These are phyloP conservation scores for Gymnosoma rotundatum DNA, from an alignment of 2,888 invertebrate species.

Conservation along the genomic window DNA sequence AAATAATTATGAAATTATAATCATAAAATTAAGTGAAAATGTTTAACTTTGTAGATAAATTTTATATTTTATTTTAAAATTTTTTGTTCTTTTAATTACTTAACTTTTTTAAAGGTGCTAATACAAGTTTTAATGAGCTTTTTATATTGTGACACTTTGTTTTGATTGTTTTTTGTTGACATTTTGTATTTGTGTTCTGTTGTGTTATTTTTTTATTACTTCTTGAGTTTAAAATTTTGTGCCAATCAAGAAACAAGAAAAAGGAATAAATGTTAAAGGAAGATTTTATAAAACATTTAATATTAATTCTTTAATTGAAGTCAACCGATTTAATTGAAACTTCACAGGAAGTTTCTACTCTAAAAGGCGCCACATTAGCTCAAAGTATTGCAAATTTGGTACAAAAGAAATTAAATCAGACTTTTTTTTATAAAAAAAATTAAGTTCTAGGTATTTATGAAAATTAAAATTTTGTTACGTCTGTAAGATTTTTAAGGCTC, in stretches of 20 bases:
- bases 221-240: conserved; percentile 18
- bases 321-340: no score
- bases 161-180: conserved; percentile 22
- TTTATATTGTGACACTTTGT: conserved; percentile 13
- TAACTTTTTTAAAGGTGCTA: neutral
- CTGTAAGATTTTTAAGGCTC: no score
- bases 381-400: no score
- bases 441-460: no score
- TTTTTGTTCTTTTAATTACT: neutral
- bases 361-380: no score
- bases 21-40: neutral
- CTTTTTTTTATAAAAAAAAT: no score
- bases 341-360: no score
- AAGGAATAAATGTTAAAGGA: no score
- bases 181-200: conserved; percentile 10
- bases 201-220: conserved; percentile 2
- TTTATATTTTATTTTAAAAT: neutral
- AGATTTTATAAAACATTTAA: no score
- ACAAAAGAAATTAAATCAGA: no score
- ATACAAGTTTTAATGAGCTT: neutral
- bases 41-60: neutral
- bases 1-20: neutral
- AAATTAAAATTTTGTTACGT: no score
- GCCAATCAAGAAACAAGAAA: conserved; percentile 1
- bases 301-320: no score